Evolutionary conservation across 2,888 invertebrate genomes (phyloP).

Genomic region (Tridacna gigas): DNA sequence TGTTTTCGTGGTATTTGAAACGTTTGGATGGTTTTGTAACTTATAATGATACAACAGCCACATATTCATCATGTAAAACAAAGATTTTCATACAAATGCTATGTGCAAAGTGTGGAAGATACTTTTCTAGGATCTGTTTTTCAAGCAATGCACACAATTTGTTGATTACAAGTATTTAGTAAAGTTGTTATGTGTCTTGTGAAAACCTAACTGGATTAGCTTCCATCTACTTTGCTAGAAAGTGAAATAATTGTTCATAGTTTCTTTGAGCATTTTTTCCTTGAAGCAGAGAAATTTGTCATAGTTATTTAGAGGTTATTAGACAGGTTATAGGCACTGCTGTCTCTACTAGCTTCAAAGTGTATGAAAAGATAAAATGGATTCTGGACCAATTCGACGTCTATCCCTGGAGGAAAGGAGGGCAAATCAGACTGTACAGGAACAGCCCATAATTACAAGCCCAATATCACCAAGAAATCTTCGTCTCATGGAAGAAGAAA

Average conservation of each 20-base stretch:
- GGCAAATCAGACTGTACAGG: not conserved
- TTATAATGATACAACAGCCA: conserved; percentile 5
- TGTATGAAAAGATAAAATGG: not conserved
- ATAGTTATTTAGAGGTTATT: too few species aligned
- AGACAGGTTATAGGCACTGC: not conserved
- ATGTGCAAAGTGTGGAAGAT: too few species aligned
- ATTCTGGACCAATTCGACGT: conserved; percentile 4
- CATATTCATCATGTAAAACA: not conserved
- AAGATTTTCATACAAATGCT: too few species aligned
- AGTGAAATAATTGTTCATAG: too few species aligned
- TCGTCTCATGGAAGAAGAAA: conserved; percentile 8
- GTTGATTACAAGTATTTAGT: too few species aligned
- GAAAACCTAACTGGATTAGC: too few species aligned
- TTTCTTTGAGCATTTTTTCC: too few species aligned
- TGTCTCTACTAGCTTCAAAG: not conserved
- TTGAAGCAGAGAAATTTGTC: too few species aligned
- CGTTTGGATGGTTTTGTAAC: conserved; percentile 21
- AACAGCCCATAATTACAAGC: not conserved
- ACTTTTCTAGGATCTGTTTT: too few species aligned
- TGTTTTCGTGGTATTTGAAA: conserved; percentile 1
- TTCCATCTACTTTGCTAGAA: too few species aligned
- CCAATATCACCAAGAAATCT: conserved; percentile 18
- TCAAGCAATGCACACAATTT: too few species aligned
- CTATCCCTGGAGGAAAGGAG: conserved; percentile 21
- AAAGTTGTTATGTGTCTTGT: too few species aligned